Evolutionary conservation across 2,113 vertebrate species (phyloP).

Genomic region (Zootoca vivipara): DNA sequence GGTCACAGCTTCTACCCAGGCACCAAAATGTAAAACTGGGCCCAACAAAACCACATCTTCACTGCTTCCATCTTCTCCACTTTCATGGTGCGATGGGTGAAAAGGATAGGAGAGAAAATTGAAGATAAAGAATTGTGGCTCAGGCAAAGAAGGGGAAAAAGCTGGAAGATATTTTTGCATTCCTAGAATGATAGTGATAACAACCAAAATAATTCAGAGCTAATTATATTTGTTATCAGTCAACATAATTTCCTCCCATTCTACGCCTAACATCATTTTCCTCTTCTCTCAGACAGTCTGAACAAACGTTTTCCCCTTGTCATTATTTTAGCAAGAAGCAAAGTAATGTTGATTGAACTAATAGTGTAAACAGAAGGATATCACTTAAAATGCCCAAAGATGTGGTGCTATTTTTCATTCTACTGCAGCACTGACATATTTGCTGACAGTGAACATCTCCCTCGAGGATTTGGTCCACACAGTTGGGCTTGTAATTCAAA

Average conservation of each 20-base stretch:
- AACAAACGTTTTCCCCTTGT: slow-evolving; percentile 66
- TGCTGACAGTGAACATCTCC: slow-evolving; percentile 47
- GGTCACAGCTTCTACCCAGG: neutral
- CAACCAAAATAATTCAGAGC: slow-evolving; percentile 68
- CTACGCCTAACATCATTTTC: slow-evolving; percentile 54
- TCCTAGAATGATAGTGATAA: slow-evolving; percentile 61
- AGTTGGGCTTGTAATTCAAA: slow-evolving; percentile 43
- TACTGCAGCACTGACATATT: slow-evolving; percentile 28
- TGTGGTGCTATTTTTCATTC: slow-evolving; percentile 52
- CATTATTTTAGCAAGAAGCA: slow-evolving; percentile 63
- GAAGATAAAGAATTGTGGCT: slow-evolving; percentile 55
- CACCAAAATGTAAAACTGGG: neutral
- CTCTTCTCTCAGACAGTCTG: slow-evolving; percentile 60
- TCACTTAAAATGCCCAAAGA: slow-evolving; percentile 57
- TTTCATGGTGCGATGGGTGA: slow-evolving; percentile 40
- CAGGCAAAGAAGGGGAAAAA: neutral
- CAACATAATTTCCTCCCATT: slow-evolving; percentile 71
- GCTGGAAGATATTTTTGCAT: slow-evolving; percentile 54
- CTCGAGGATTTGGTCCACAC: slow-evolving; percentile 42
- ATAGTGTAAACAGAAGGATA: slow-evolving; percentile 61
- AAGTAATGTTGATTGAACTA: slow-evolving; percentile 63
- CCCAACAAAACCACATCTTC: neutral
- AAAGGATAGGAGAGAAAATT: slow-evolving; percentile 54
- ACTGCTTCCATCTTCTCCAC: slow-evolving; percentile 40
- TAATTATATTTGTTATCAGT: slow-evolving; percentile 75